A percentile compares a stretch with the other conserved stretches of the same genome.
Conservation (phyloP, 2,888 invertebrate species). For the Cheilosia vulpina region DNA sequence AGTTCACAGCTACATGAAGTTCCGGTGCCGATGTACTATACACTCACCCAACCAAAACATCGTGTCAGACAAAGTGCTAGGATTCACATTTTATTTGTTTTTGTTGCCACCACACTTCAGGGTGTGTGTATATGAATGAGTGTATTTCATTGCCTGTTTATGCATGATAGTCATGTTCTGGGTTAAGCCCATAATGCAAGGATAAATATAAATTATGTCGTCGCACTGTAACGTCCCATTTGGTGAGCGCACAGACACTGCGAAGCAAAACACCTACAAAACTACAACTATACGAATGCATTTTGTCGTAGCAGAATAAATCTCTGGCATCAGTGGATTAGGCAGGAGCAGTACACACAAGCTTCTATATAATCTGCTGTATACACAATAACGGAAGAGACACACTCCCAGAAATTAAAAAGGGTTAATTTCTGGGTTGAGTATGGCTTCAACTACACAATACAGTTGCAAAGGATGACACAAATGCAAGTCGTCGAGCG, state of each 20-base stretch:
- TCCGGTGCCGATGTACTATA: too few species aligned
- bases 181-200: constrained; percentile 73
- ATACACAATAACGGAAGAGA: constrained; percentile 22
- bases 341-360: constrained; percentile 55
- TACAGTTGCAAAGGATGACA: constrained; percentile 19
- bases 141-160: constrained; percentile 64
- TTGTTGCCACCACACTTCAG: constrained; percentile 13
- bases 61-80: constrained; percentile 63
- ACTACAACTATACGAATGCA: constrained; percentile 46
- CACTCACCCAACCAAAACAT: constrained; percentile 61
- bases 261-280: constrained; percentile 62
- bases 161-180: constrained; percentile 74
- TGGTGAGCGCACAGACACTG: background rate
- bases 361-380: constrained; percentile 32
- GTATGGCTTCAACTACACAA: constrained; percentile 12
- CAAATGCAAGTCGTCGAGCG: constrained; percentile 51
- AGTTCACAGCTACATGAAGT: too few species aligned
- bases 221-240: constrained; percentile 56
- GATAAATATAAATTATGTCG: constrained; percentile 75
- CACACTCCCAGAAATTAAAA: constrained; percentile 50
- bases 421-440: constrained; percentile 73
- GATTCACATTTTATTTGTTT: constrained; percentile 64
- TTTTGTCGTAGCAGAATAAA: constrained; percentile 66
- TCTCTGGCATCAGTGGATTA: constrained; percentile 71
- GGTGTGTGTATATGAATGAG: constrained; percentile 38